These are phyloP conservation scores for Pocillopora verrucosa DNA, from an alignment of 64 coral and sea anemone species.

Conservation along the genomic window DNA sequence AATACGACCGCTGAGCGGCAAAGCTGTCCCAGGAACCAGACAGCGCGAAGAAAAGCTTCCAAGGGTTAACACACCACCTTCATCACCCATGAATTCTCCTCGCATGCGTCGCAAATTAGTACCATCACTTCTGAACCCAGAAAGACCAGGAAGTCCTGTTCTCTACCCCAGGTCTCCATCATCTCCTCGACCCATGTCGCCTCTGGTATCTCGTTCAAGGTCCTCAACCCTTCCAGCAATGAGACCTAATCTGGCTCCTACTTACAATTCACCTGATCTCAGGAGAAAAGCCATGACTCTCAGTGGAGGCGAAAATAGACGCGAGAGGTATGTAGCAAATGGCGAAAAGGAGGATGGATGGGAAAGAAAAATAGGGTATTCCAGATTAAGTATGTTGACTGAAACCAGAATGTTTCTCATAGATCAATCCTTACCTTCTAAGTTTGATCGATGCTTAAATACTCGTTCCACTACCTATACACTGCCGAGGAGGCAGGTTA, in stretches of 20 bases:
- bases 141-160: slow-evolving; percentile 1
- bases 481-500: no score
- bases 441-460: no score
- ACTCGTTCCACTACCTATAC: no score
- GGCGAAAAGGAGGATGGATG: neutral
- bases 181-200: neutral
- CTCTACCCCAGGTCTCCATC: slow-evolving; percentile 11
- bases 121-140: slow-evolving; percentile 5
- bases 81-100: slow-evolving; percentile 17
- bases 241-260: neutral
- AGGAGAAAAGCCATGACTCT: neutral
- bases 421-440: no score
- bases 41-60: neutral
- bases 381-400: neutral
- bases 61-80: neutral
- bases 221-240: neutral
- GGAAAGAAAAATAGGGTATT: neutral
- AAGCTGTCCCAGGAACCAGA: neutral
- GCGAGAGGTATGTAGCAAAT: neutral
- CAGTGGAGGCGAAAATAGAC: neutral
- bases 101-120: slow-evolving; percentile 13
- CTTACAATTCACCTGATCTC: neutral
- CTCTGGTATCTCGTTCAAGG: neutral
- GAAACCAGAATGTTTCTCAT: no score
- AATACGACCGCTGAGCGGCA: neutral